Evolutionary conservation across 2,888 invertebrate genomes (phyloP), one percentile per base, ranked within the genome.

Genomic region (Dynastes grantii): DNA sequence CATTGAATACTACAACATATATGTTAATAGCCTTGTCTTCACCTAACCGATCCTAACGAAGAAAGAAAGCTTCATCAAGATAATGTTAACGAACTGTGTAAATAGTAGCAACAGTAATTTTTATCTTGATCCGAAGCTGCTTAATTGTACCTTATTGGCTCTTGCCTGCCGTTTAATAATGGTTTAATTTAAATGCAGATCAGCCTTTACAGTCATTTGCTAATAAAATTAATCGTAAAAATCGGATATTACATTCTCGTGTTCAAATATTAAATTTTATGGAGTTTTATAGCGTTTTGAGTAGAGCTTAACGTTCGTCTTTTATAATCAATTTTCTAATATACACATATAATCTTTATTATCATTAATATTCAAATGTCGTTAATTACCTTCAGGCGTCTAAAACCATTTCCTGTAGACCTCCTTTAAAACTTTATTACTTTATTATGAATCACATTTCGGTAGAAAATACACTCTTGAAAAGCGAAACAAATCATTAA

Each of bases 211-310:
- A 2, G 27, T 32, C 45, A 22, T 45, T 67, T 3, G 22, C 2
- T 16, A 49, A 67, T 67, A 49, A 67, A 67, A 67, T 49, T 67
- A 6, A 9, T 22, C 67, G 67, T 67, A 49, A 67, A 67, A 67
- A 67, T 49, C 27, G 45, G 49, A 49, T 27, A 27, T 67, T 27
- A 67, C 45, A 22, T 16, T 9, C 45, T 16, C 63, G 29, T 29
- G 63, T n/a, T 63, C 13, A 32, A 9, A 63, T 63, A 63, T 37
- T 63, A 63, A 63, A 29, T 11, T 63, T 63, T 63, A 63, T 63
- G 4, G 32, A 27, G 29, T 63, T 63, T 29, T 63, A 29, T 11
- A 13, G 32, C 63, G 5, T n/a, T 32, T 63, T 63, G 32, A 63
- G 63, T n/a, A 32, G 29, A 63, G 32, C 4, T 63, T 63, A 63